Evolutionary conservation across 2,113 vertebrate species (phyloP).

Genomic region (Chaetodon auriga): DNA sequence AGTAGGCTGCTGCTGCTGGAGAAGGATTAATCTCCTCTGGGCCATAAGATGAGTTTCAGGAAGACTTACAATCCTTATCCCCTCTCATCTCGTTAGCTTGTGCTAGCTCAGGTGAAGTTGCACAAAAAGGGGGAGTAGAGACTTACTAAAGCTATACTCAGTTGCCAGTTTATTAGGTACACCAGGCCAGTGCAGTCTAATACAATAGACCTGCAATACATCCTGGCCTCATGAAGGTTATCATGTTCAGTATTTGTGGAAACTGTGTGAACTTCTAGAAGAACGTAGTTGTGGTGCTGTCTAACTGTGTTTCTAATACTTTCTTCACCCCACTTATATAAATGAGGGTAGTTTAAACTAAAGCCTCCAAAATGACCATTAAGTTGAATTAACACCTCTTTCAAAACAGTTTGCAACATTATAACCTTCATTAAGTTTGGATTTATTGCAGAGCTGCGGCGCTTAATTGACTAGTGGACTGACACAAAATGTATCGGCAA

Average conservation of each 20-base stretch:
- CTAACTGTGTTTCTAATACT: neutral
- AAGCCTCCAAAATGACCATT: neutral
- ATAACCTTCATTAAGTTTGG: neutral
- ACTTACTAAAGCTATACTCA: neutral
- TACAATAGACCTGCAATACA: neutral
- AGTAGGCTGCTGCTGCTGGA: neutral
- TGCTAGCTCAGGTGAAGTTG: conserved; percentile 49
- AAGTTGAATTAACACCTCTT: neutral
- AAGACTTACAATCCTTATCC: conserved; percentile 63
- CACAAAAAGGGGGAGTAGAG: conserved; percentile 7
- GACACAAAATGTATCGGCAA: neutral
- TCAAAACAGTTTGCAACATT: neutral
- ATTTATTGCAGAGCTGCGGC: neutral
- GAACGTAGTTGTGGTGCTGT: neutral
- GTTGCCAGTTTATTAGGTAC: neutral
- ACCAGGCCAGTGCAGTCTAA: neutral
- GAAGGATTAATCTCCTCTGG: conserved; percentile 26
- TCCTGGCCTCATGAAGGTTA: neutral
- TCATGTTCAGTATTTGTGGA: neutral
- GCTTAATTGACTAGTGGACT: neutral
- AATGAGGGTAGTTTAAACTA: neutral
- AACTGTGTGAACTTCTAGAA: neutral
- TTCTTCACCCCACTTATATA: neutral
- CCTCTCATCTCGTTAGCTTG: conserved; percentile 68
- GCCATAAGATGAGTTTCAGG: conserved; percentile 35